Base-by-base conservation (phyloP, 2,797 vertebrate genomes). In the Knipowitschia caucasica region DNA sequence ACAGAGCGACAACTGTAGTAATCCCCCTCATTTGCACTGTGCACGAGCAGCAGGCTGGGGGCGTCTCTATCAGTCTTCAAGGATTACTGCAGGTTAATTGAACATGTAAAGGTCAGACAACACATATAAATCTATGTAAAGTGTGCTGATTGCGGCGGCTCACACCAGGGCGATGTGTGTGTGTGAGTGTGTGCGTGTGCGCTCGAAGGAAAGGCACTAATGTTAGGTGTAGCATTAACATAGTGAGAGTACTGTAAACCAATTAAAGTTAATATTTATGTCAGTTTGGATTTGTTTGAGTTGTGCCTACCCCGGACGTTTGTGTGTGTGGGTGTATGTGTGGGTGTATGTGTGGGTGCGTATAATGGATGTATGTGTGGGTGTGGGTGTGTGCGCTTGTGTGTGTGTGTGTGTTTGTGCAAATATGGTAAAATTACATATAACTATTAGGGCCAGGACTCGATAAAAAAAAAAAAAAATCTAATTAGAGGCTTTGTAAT, bases 11-110 rank as follows among this genome's bases (percentile, higher is more conserved):
- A 44, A 40, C 12, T 9, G 4, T 45, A 27, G 30, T 53, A 42
- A 49, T 40, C 36, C 33, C 36, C n/a, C 7, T 29, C 27, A 15
- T 65, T 62, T 58, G 45, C 40, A 55, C n/a, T n/a, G 29, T 45
- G 31, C 42, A 34, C 40, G 50, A 53, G 49, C 46, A 21, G 26
- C 14, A 34, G 40, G 18, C 31, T 58, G 33, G 50, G 57, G 34
- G 11, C 46, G 11, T 30, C 42, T 62, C 35, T 23, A 61, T 68
- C 56, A 35, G n/a, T 58, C 29, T 56, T n/a, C 18, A 11, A 17
- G 31, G 39, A 67, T 72, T 67, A 69, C 44, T 25, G 47, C 25
- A 57, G 65, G 62, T 72, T 72, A 77, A 75, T 51, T 60, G 43
- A 74, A 68, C 59, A 62, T 64, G 54, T 58, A 56, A 45, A 59